phyloP scores from a whole-genome alignment of 1,140 invertebrate species.

The Polypedilum pembai region DNA sequence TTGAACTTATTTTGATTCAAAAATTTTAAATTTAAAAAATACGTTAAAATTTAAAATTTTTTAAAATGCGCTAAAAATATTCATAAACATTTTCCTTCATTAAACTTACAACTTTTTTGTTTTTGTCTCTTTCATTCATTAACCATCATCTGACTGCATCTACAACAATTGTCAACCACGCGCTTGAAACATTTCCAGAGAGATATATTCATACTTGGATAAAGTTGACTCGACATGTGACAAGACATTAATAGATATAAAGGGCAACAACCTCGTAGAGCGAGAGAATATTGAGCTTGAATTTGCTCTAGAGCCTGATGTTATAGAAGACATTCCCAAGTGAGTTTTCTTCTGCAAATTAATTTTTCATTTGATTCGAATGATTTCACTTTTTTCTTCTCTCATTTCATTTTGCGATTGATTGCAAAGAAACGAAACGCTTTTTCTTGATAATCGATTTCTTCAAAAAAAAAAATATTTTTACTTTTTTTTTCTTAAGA shows the following conservation, averaged over 20 bases:
- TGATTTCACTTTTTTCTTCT: not conserved
- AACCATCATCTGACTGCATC: no score
- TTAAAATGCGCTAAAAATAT: no score
- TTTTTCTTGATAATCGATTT: no score
- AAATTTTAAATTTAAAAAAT: no score
- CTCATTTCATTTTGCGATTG: not conserved
- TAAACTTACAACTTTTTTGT: not conserved
- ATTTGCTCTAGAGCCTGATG: constrained; percentile 41
- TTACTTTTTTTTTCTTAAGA: no score
- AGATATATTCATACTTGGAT: constrained; percentile 41
- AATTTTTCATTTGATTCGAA: not conserved
- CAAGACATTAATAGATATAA: constrained; percentile 40
- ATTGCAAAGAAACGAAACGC: no score
- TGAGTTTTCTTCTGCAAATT: constrained; percentile 31
- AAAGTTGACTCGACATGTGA: constrained; percentile 43
- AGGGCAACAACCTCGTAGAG: constrained; percentile 38
- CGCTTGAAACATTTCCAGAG: constrained; percentile 33
- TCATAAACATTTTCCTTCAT: not conserved
- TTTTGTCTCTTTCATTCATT: not conserved
- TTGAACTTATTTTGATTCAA: no score
- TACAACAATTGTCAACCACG: no score
- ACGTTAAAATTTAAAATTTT: no score
- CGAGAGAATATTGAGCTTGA: constrained; percentile 40
- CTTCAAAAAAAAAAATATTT: no score
- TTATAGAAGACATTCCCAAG: constrained; percentile 43